Evolutionary conservation across 2,797 vertebrate genomes (phyloP).

Genomic region (Eidolon dupreanum): DNA sequence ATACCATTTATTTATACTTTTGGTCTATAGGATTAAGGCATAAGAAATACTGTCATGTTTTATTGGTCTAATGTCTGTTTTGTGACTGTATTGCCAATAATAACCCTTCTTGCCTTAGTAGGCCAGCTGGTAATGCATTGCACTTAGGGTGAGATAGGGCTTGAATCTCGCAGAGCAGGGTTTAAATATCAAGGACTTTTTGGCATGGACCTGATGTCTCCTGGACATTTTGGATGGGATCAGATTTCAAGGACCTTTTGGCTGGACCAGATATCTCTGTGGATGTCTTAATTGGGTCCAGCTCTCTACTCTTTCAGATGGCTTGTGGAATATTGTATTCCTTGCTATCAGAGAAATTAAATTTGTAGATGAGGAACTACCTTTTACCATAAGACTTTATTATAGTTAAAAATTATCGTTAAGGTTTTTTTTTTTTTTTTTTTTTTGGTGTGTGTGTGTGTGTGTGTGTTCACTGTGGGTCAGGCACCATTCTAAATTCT

Average conservation of each 20-base stretch:
- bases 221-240: not conserved
- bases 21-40: not conserved
- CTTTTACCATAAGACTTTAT: not conserved
- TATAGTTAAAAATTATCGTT: not conserved
- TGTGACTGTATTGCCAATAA: not conserved
- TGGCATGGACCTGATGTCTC: not conserved
- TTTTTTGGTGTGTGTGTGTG: no score
- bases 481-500: not conserved
- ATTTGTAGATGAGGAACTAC: constrained; percentile 4
- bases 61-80: not conserved
- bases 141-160: not conserved
- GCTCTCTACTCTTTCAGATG: not conserved
- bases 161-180: not conserved
- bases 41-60: not conserved
- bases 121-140: not conserved
- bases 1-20: not conserved
- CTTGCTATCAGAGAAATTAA: not conserved
- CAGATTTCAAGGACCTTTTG: not conserved
- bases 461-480: not conserved
- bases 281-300: not conserved
- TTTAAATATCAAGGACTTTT: not conserved
- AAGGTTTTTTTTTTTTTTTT: not conserved
- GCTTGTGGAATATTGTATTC: not conserved
- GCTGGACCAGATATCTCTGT: not conserved
- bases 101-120: not conserved